phyloP scores from a whole-genome alignment of 2,797 vertebrate species.

The Acrocephalus scirpaceus region DNA sequence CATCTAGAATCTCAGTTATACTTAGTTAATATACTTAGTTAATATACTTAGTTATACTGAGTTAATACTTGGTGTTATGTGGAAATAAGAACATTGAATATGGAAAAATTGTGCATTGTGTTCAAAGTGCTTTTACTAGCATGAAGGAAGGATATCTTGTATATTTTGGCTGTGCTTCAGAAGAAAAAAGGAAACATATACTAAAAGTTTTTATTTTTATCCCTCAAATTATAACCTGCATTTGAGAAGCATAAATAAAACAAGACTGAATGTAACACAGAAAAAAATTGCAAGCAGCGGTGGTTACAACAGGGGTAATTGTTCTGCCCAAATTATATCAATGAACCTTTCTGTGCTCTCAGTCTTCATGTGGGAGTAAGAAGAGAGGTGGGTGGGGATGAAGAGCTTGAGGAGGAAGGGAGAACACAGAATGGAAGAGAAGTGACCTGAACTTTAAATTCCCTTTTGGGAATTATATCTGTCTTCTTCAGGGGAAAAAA shows the following conservation, averaged over 20 bases:
- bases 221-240: constrained; percentile 54
- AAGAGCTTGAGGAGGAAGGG: neutral
- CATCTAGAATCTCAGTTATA: neutral
- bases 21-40: neutral
- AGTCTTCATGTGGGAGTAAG: neutral
- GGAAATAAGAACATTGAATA: neutral
- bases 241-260: constrained; percentile 54
- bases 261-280: neutral
- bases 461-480: neutral
- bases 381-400: neutral
- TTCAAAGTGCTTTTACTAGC: neutral
- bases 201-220: constrained; percentile 62
- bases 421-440: neutral
- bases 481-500: neutral
- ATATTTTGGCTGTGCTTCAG: neutral
- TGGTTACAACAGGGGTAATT: constrained; percentile 24
- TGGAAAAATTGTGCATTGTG: neutral
- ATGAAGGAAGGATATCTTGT: neutral
- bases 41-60: neutral
- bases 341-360: constrained; percentile 26
- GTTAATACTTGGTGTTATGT: neutral
- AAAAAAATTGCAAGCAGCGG: neutral
- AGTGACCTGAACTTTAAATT: constrained; percentile 4
- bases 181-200: neutral
- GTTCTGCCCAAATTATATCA: neutral